Evolutionary conservation across 2,797 vertebrate genomes (phyloP).

Genomic region (Sebastolobus altivelis): DNA sequence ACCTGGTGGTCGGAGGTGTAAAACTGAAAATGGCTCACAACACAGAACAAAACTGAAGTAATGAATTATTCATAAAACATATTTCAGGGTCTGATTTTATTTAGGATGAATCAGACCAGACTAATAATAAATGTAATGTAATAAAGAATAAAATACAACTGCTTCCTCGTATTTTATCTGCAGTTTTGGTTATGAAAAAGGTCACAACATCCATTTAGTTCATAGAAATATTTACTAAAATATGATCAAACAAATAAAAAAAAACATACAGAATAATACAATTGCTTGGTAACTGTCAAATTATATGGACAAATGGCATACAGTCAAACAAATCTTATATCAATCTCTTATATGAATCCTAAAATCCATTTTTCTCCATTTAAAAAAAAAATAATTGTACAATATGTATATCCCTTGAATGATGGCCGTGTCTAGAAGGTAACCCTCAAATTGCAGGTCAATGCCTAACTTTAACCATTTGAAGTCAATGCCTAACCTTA

Average conservation of each 20-base stretch:
- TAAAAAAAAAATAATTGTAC: neutral
- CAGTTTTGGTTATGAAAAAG: neutral
- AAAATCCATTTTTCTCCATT: neutral
- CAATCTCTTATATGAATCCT: neutral
- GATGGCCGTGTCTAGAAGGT: neutral
- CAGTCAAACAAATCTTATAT: neutral
- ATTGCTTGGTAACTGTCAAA: neutral
- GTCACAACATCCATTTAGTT: neutral
- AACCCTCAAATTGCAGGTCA: neutral
- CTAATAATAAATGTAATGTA: too few relatives aligned
- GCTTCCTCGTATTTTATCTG: neutral
- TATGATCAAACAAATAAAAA: neutral
- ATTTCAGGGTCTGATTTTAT: neutral
- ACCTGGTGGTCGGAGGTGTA: slow-evolving; percentile 1
- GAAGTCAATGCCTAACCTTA: too few relatives aligned
- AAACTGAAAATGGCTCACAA: neutral
- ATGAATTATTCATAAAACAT: neutral
- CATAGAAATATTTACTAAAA: neutral
- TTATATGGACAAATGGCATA: neutral
- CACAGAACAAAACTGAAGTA: neutral
- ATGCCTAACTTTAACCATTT: too few relatives aligned
- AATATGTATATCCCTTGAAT: neutral
- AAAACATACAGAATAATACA: neutral
- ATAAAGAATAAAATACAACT: too few relatives aligned
- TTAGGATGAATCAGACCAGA: neutral